Evolutionary conservation across 2,797 vertebrate genomes (phyloP), one percentile per base, ranked within the genome.

Genomic region (Rhincodon typus): DNA sequence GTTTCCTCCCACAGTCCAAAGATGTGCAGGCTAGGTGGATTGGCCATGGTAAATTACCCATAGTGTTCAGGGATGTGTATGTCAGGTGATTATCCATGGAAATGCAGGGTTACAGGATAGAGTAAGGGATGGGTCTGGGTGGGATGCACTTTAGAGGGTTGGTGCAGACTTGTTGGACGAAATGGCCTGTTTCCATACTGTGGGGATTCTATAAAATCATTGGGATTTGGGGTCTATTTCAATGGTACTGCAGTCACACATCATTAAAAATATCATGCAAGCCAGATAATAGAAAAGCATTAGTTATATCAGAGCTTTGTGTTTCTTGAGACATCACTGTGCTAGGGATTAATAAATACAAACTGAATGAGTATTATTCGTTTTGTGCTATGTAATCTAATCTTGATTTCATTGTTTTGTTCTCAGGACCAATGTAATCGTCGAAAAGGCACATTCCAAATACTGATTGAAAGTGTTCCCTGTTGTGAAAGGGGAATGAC

Each of bases 401-500:
- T 50, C 30, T 7, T 94, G 42, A 27, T 17, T 30, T 72, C 25
- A 46, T 72, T 69, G 42, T 30, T 72, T 95, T 95, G 69, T 72
- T 94, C 25, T 95, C 69, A 98, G 98, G 97, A 98, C 82, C 96
- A 96, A 96, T 97, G 97, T 96, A 97, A 96, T 79, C 93, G 23
- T 3, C 30, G 21, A 66, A 62, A 87, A 0, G 96, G 96, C 34
- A 96, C 96, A 25, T 98, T 98, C 96, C 97, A 97, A 57, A 95
- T 98, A 94, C 97, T 96, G 95, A 96, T 97, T 53, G 97, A 98
- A 96, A 97, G 97, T n/a, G 97, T 98, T 1, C 98, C 98, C n/a
- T 98, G 98, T 96, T 98, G 97, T 96, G 98, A 98, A 10, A 97
- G 97, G 96, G 97, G 95, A 0, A 97, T 98, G 62, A 98, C 97